Percentiles rank a stretch among this genome's conserved stretches.
These are phyloP conservation scores for Rhinoderma darwinii DNA, from an alignment of 2,113 vertebrate species.

Conservation along the genomic window DNA sequence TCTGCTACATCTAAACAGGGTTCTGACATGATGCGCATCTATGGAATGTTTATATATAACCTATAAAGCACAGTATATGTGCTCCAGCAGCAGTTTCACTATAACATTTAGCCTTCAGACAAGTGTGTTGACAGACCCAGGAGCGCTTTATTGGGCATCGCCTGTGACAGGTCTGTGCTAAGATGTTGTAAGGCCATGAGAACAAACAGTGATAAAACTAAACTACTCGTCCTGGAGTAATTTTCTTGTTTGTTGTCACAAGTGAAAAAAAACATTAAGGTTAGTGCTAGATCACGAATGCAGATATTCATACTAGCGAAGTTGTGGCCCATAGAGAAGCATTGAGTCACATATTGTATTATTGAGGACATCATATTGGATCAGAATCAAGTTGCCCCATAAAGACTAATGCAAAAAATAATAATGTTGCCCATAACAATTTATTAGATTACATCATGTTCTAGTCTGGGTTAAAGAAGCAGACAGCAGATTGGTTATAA, in stretches of 20 bases:
- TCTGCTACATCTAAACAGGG: not conserved
- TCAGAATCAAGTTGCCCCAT: too few relatives aligned
- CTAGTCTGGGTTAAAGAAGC: too few relatives aligned
- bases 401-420: too few relatives aligned
- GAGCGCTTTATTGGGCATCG: not conserved
- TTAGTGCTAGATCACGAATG: not conserved
- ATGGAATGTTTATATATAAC: not conserved
- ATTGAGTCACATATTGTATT: too few relatives aligned
- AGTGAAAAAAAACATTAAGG: not conserved
- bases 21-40: not conserved
- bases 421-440: too few relatives aligned
- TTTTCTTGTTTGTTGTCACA: not conserved
- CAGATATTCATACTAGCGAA: too few relatives aligned
- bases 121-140: slow-evolving; percentile 5
- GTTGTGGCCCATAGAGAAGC: too few relatives aligned
- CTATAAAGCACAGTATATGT: not conserved
- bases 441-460: too few relatives aligned
- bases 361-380: too few relatives aligned
- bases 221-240: not conserved
- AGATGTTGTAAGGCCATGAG: not conserved
- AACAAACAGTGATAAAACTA: not conserved
- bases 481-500: too few relatives aligned
- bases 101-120: not conserved
- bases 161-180: not conserved
- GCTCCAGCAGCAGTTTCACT: not conserved